phyloP scores from a whole-genome alignment of 2,888 invertebrate genomes.

The Phyto melanocephala region DNA sequence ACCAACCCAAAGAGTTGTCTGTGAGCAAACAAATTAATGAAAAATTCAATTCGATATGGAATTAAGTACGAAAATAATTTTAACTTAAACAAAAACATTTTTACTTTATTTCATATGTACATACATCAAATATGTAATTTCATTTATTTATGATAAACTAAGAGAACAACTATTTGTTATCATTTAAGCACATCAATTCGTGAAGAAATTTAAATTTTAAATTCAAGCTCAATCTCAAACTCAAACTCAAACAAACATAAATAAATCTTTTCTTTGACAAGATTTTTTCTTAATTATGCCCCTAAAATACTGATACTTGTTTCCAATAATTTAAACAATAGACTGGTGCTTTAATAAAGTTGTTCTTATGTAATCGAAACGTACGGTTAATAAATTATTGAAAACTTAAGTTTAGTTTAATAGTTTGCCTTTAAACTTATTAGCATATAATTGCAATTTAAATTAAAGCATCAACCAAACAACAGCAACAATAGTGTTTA shows the following conservation, averaged over 20 bases:
- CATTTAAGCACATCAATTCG: slow-evolving; percentile 7
- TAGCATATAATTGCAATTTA: slow-evolving; percentile 64
- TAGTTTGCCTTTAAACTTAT: slow-evolving; percentile 43
- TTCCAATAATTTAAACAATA: background rate
- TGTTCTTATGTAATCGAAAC: slow-evolving; percentile 19
- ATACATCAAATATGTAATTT: too few species aligned
- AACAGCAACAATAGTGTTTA: background rate
- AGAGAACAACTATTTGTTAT: background rate
- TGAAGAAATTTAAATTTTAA: slow-evolving; percentile 16
- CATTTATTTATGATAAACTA: too few species aligned
- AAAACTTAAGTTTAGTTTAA: slow-evolving; percentile 31
- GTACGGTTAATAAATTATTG: slow-evolving; percentile 30
- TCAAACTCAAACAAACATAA: background rate
- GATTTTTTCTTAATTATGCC: background rate
- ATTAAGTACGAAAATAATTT: too few species aligned
- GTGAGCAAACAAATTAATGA: too few species aligned
- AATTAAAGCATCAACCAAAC: slow-evolving; percentile 49
- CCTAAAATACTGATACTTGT: background rate
- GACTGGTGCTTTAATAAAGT: background rate
- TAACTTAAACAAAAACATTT: too few species aligned
- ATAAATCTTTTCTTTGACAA: background rate
- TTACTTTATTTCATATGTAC: too few species aligned
- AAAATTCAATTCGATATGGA: too few species aligned
- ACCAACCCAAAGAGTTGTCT: too few species aligned
- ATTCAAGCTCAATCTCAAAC: background rate